These are phyloP conservation scores for Clanis bilineata DNA, from an alignment of 2,888 invertebrate species.

Conservation along the genomic window DNA sequence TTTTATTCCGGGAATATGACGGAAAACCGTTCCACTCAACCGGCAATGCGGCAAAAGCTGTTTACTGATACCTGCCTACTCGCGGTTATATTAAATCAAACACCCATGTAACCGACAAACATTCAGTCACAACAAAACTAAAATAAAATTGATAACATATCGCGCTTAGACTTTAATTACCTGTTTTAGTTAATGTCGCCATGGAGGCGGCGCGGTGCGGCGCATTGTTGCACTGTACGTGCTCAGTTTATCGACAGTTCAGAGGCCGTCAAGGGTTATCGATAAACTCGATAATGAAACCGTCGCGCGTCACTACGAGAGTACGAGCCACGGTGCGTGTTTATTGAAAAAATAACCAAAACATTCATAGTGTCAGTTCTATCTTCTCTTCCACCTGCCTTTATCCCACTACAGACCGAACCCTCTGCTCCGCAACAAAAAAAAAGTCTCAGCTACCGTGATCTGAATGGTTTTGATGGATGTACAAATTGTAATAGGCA, in stretches of 20 bases:
- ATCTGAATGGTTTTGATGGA: no score
- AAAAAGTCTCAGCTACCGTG: no score
- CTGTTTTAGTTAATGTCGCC: slow-evolving; percentile 38
- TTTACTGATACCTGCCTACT: no score
- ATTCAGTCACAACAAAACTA: not conserved
- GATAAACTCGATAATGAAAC: slow-evolving; percentile 48
- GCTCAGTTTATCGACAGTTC: slow-evolving; percentile 56
- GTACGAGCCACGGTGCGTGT: slow-evolving; percentile 27
- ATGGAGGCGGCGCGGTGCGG: slow-evolving; percentile 25
- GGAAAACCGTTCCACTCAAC: no score
- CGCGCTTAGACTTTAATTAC: slow-evolving; percentile 37
- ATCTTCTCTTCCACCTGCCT: no score
- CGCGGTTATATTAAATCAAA: no score
- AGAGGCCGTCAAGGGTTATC: slow-evolving; percentile 63
- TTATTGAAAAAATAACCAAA: slow-evolving; percentile 14
- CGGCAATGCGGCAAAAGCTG: no score
- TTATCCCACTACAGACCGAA: no score
- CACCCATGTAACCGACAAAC: not conserved
- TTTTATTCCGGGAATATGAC: no score
- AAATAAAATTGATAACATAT: slow-evolving; percentile 23
- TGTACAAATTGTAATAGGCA: no score
- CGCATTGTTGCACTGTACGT: slow-evolving; percentile 44
- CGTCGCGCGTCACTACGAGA: slow-evolving; percentile 56
- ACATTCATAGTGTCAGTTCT: slow-evolving; percentile 4
- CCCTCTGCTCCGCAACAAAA: no score